phyloP scores from a whole-genome alignment of 2,797 vertebrate species.

The Eurystomus glaucurus region DNA sequence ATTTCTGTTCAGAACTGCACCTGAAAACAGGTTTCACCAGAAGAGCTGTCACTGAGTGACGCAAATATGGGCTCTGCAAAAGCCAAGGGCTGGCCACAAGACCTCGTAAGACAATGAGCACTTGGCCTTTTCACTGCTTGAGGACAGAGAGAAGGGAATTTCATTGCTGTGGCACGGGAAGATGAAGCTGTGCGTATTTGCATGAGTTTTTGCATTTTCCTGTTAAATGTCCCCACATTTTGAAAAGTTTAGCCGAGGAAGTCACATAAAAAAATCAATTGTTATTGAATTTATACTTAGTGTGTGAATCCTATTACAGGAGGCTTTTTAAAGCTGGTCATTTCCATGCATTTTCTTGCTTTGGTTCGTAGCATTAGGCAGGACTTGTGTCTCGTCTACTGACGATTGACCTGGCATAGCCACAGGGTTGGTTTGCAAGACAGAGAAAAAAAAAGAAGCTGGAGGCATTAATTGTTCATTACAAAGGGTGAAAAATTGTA shows the following conservation, averaged over 20 bases:
- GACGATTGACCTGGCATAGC: background rate
- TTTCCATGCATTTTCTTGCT: background rate
- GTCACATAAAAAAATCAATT: background rate
- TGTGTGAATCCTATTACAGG: background rate
- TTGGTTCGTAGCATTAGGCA: background rate
- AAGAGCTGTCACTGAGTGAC: background rate
- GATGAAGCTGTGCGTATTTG: background rate
- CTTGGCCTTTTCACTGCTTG: background rate
- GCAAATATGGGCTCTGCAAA: fast-evolving
- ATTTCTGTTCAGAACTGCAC: background rate
- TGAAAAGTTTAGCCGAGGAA: background rate
- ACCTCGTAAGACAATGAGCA: background rate
- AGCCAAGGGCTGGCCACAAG: background rate
- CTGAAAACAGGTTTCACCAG: background rate
- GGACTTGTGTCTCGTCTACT: background rate
- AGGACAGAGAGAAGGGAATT: background rate
- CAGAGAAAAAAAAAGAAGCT: background rate
- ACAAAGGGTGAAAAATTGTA: constrained; percentile 25
- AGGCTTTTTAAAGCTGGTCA: background rate
- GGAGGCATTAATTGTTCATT: constrained; percentile 39
- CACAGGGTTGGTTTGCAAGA: background rate
- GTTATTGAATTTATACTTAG: background rate
- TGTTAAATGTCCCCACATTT: background rate
- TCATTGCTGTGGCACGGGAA: background rate
- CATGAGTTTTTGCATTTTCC: background rate